These are phyloP conservation scores for Ornithorhynchus anatinus DNA, from an alignment of 2,113 vertebrate species.

Conservation along the genomic window DNA sequence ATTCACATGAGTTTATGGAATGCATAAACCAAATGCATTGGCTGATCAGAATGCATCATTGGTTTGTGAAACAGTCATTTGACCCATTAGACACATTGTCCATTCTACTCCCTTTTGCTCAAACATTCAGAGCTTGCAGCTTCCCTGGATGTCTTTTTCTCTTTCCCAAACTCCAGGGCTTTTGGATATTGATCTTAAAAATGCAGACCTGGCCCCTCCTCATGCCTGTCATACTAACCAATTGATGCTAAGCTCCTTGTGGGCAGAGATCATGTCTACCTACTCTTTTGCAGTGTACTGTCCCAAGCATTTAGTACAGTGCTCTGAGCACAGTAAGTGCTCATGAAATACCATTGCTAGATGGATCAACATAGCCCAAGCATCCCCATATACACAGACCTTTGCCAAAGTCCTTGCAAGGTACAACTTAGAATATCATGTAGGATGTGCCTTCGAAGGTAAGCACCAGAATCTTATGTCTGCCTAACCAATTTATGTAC, in stretches of 20 bases:
- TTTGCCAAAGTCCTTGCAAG: slow-evolving; percentile 16
- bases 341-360: no score
- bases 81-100: not conserved
- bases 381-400: not conserved
- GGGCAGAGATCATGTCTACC: no score
- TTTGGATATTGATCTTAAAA: not conserved
- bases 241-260: no score
- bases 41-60: not conserved
- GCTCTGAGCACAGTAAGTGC: no score
- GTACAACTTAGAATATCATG: slow-evolving; percentile 20
- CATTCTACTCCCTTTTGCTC: rapidly evolving
- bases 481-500: slow-evolving; percentile 66
- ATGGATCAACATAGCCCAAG: not conserved
- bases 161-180: not conserved
- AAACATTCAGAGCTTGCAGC: not conserved
- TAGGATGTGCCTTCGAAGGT: slow-evolving; percentile 33
- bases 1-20: not conserved
- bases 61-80: not conserved
- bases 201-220: not conserved
- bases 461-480: slow-evolving; percentile 61
- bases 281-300: no score
- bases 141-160: not conserved
- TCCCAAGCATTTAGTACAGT: no score
- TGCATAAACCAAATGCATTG: not conserved
- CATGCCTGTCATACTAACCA: not conserved